Evolutionary conservation across 53 echinoderm and acorn worm species (phyloP).

Genomic region (Holothuria scabra): DNA sequence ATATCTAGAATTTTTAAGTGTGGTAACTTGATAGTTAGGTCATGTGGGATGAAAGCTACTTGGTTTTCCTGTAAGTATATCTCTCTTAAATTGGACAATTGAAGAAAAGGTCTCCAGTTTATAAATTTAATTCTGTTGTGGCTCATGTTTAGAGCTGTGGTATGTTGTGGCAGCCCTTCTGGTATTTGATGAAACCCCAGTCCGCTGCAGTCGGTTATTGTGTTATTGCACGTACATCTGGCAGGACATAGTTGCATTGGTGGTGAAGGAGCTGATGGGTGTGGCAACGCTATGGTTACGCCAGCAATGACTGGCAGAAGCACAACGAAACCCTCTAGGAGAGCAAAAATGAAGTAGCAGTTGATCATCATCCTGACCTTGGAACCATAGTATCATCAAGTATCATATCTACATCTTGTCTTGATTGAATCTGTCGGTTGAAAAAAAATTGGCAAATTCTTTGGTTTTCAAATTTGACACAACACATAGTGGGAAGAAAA

Average conservation of each 20-base stretch:
- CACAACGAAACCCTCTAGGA: conserved; percentile 42
- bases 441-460: too few species aligned
- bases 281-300: not conserved
- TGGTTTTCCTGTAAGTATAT: conserved; percentile 54
- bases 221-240: conserved; percentile 47
- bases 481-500: too few species aligned
- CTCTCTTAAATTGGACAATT: conserved; percentile 32
- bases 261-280: not conserved
- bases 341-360: conserved; percentile 18
- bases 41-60: conserved; percentile 23
- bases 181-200: conserved; percentile 47
- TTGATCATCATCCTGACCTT: conserved; percentile 1
- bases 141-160: conserved; percentile 39
- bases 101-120: not conserved
- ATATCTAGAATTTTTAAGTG: conserved; percentile 51
- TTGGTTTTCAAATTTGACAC: too few species aligned
- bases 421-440: too few species aligned
- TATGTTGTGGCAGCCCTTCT: conserved; percentile 22
- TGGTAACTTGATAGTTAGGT: conserved; percentile 28
- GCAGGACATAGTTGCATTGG: conserved; percentile 18
- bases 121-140: conserved; percentile 30
- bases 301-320: conserved; percentile 43
- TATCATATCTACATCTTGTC: too few species aligned
- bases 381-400: not conserved
- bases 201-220: conserved; percentile 32